Conservation (phyloP, 2,888 invertebrate genomes). For the Lymantria dispar region DNA sequence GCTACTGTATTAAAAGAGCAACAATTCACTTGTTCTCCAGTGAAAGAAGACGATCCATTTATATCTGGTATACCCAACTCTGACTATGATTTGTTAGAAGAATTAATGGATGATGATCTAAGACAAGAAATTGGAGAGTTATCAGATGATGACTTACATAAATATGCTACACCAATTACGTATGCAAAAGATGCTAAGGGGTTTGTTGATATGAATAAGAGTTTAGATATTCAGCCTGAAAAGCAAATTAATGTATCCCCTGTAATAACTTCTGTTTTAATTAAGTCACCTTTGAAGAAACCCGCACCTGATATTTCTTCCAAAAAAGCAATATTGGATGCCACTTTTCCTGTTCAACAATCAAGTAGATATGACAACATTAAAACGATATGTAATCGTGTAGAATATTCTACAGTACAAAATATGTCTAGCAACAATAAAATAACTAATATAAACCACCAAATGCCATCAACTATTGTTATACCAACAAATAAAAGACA, state of each 20-base stretch:
- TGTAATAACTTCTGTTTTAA: background rate
- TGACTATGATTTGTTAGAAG: constrained; percentile 71
- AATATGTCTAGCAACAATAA: constrained; percentile 5
- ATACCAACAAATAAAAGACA: constrained; percentile 8
- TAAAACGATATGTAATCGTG: constrained; percentile 1
- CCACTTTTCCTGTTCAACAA: background rate
- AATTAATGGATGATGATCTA: constrained; percentile 71
- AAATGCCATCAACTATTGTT: constrained; percentile 18
- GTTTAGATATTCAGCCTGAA: constrained; percentile 1
- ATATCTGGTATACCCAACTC: constrained; percentile 62
- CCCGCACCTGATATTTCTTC: background rate
- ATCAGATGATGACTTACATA: constrained; percentile 53
- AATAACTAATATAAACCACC: constrained; percentile 7
- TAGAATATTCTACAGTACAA: background rate
- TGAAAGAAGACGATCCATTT: constrained; percentile 51
- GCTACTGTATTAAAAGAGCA: constrained; percentile 28
- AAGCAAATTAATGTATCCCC: constrained; percentile 5
- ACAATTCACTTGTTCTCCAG: constrained; percentile 27
- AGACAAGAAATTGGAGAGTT: constrained; percentile 71
- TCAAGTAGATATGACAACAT: background rate
- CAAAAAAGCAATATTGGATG: background rate
- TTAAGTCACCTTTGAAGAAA: background rate
- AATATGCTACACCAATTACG: constrained; percentile 30
- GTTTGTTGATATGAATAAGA: constrained; percentile 10
- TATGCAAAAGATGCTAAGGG: constrained; percentile 30